Percentiles rank a stretch among this genome's conserved stretches.
These are phyloP conservation scores for Ictidomys tridecemlineatus DNA, from an alignment of 2,113 vertebrate genomes.

Conservation along the genomic window DNA sequence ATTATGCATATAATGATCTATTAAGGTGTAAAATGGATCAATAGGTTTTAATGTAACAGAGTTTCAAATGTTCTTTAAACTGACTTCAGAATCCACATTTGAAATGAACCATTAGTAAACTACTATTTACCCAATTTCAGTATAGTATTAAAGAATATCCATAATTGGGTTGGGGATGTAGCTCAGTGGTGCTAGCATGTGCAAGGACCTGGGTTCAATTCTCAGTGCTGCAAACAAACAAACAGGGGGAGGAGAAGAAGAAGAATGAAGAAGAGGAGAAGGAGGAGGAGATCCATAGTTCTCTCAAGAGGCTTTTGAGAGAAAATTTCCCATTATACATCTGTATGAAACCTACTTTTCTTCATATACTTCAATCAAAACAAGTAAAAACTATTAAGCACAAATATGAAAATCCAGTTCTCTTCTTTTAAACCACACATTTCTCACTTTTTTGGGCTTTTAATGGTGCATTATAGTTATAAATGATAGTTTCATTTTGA, in stretches of 20 bases:
- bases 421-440: not conserved
- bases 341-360: not conserved
- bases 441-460: not conserved
- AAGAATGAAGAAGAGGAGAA: too few species aligned
- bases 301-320: not conserved
- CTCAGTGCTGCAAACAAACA: too few species aligned
- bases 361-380: not conserved
- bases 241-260: too few species aligned
- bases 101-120: conserved; percentile 7
- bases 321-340: not conserved
- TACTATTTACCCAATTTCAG: not conserved
- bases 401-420: not conserved
- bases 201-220: too few species aligned
- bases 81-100: not conserved
- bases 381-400: not conserved
- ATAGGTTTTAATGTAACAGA: not conserved
- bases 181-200: too few species aligned
- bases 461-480: too few species aligned
- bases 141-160: conserved; percentile 1
- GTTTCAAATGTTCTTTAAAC: conserved; percentile 1
- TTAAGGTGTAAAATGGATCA: not conserved
- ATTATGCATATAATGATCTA: not conserved
- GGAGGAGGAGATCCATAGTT: too few species aligned
- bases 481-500: too few species aligned
- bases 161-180: not conserved